Evolutionary conservation across 2,113 vertebrate species (phyloP), one percentile per base, ranked within the genome.

Genomic region (Struthio camelus): DNA sequence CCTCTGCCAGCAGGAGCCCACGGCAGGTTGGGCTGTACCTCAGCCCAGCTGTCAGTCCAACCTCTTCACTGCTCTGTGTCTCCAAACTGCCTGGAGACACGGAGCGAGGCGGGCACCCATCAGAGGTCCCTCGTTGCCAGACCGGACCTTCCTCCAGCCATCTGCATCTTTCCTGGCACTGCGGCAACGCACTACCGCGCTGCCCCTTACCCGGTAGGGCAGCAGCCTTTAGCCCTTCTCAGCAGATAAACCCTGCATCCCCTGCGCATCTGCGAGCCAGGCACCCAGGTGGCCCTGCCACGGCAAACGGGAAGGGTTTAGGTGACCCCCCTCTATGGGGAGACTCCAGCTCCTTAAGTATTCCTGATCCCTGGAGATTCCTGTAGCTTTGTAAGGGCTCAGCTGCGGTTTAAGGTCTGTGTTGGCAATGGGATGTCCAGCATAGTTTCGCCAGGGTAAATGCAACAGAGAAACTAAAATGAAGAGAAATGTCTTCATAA

Each of bases 61-160:
- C 14, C 30, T 65, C 71, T 83, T 75, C 15, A 1, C 3, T 38
- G 10, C 32, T 2, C 5, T 0, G 0, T 3, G 4, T 15, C 36
- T 56, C 30, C 85, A 81, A n/a, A 14, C 3, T 9, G 34, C 46
- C 34, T 22, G 51, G 56, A 65, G 50, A 15, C 20, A 14, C 0
- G 1, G 71, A 50, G 48, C 0, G 0, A 24, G n/a, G 50, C 46
- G 32, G 10, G 22, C 12, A 44, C 14, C 64, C 46, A 2, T 23
- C 3, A 1, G 56, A 75, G n/a, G 53, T 53, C 34, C n/a, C 66
- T 66, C 34, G 6, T 7, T 75, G 46, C 86, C 91, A 66, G 58
- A 44, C 4, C 28, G 85, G 27, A 24, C 56, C 66, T 82, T 64
- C 42, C 22, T 44, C 4, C 3, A 58, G 27, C 25, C 16, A 4